Percentiles rank a stretch among this genome's conserved stretches.
Conservation (phyloP, 2,797 vertebrate species). For the Pelobates cultripes region DNA sequence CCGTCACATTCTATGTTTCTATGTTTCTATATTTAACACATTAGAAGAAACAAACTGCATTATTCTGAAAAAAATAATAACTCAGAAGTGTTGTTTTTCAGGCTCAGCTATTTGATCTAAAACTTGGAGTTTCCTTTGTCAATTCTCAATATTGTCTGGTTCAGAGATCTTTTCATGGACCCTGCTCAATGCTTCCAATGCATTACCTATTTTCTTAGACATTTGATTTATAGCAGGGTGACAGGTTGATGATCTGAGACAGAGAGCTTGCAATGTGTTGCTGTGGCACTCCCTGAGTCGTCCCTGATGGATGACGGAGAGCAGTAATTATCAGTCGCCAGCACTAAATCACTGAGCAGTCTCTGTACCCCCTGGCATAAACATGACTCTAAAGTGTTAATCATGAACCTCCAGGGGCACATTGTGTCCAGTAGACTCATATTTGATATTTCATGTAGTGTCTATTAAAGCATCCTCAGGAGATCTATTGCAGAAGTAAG, state of each 20-base stretch:
- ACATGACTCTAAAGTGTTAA: conserved; percentile 61
- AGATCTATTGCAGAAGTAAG: too few relatives aligned
- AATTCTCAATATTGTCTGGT: too few relatives aligned
- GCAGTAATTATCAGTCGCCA: conserved; percentile 82
- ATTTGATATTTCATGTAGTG: background rate
- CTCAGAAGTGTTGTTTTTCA: too few relatives aligned
- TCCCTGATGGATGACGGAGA: conserved; percentile 75
- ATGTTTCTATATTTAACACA: too few relatives aligned
- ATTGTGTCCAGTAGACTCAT: background rate
- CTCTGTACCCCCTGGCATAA: conserved; percentile 53
- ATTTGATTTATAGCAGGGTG: conserved; percentile 72
- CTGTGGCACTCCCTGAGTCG: conserved; percentile 54
- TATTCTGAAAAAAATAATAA: too few relatives aligned
- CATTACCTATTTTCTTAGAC: background rate
- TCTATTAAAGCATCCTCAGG: too few relatives aligned
- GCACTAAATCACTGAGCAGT: conserved; percentile 82
- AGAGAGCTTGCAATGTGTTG: conserved; percentile 57
- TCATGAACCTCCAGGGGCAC: conserved; percentile 65
- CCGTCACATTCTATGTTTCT: too few relatives aligned
- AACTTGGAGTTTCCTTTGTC: too few relatives aligned
- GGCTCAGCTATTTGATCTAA: too few relatives aligned
- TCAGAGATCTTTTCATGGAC: conserved; percentile 2
- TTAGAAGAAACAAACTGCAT: too few relatives aligned
- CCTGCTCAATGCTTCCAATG: conserved; percentile 7
- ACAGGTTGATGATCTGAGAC: conserved; percentile 74